phyloP scores from a whole-genome alignment of 2,113 vertebrate genomes.

The Colius striatus region DNA sequence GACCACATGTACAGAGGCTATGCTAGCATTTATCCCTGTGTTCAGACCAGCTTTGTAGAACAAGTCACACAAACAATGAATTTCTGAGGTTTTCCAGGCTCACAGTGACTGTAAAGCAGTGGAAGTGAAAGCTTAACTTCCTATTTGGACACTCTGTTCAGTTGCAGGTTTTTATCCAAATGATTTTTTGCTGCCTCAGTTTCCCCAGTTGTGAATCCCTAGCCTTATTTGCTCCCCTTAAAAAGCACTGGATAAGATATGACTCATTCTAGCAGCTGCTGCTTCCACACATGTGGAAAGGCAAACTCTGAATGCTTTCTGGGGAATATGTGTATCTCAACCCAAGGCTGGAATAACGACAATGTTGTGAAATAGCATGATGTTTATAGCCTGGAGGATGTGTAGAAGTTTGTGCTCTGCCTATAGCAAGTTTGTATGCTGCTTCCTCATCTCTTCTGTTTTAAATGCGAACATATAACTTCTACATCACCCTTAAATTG shows the following conservation, averaged over 20 bases:
- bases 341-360: neutral
- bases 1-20: neutral
- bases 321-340: neutral
- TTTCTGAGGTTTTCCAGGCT: neutral
- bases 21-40: neutral
- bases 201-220: neutral
- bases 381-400: neutral
- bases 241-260: neutral
- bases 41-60: neutral
- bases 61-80: neutral
- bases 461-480: neutral
- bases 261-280: neutral
- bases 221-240: neutral
- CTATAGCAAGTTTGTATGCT: neutral
- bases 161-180: neutral
- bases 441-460: neutral
- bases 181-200: neutral
- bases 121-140: neutral
- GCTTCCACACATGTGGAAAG: neutral
- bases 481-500: neutral
- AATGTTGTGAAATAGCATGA: rapidly evolving
- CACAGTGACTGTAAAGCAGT: neutral
- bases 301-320: neutral
- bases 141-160: neutral
- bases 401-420: neutral